Percentiles rank a stretch among this genome's conserved stretches.
These are phyloP conservation scores for Nyleta sp. DNA, from an alignment of 2,888 invertebrate genomes.

Conservation along the genomic window DNA sequence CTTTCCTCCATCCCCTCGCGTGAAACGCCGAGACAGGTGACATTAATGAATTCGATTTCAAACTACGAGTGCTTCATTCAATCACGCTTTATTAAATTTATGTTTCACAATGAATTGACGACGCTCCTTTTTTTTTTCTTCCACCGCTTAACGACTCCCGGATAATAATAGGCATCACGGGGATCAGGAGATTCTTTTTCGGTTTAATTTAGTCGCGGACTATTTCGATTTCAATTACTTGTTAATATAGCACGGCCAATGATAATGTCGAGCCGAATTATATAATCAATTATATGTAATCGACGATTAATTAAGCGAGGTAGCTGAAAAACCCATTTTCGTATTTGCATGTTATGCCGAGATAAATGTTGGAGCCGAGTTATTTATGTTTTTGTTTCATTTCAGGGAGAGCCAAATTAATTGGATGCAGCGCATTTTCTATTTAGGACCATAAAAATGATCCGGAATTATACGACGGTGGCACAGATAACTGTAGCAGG, in stretches of 20 bases:
- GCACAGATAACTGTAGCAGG: constrained; percentile 8
- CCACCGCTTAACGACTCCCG: constrained; percentile 17
- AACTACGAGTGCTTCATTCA: constrained; percentile 49
- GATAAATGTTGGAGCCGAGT: neutral
- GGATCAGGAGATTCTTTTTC: constrained; percentile 20
- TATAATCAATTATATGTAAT: constrained; percentile 29
- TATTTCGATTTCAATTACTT: constrained; percentile 29
- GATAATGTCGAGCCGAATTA: constrained; percentile 6
- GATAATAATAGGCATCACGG: constrained; percentile 46
- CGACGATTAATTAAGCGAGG: constrained; percentile 6
- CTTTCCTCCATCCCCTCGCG: constrained; percentile 57
- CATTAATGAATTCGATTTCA: constrained; percentile 64
- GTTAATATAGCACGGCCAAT: constrained; percentile 36
- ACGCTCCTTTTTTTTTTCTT: constrained; percentile 15
- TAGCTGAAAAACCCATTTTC: constrained; percentile 23
- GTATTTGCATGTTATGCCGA: constrained; percentile 6
- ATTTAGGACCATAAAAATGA: neutral
- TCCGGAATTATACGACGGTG: neutral
- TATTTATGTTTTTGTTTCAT: neutral
- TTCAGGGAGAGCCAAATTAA: too few relatives aligned
- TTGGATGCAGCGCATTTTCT: neutral
- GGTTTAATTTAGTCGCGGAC: too few relatives aligned
- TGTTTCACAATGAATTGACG: constrained; percentile 44
- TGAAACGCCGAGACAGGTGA: constrained; percentile 57
- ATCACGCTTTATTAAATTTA: constrained; percentile 58